Base-by-base conservation (phyloP, 2,797 vertebrate genomes). In the Danionella dracula region DNA sequence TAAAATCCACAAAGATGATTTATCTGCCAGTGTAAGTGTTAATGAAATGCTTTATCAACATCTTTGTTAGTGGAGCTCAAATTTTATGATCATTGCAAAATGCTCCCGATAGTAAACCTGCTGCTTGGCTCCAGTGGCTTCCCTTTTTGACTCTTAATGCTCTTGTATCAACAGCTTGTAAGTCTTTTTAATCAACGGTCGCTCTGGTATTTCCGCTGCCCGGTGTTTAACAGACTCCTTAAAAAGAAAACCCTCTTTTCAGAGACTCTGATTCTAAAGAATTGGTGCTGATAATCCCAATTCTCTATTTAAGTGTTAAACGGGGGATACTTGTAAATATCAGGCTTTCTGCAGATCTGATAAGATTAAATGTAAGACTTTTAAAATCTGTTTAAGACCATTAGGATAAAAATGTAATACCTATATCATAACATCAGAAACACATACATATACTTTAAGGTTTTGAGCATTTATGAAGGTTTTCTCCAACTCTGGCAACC, bases 21-120 rank as follows among this genome's bases (percentile, higher is more conserved):
- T 60, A 62, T 60, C 46, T 40, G 35, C 34, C 48, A 48, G 63
- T 66, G 63, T 66, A 66, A 56, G 63, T 56, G 53, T 56, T 56
- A 56, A 38, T 16, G 38, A 23, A 27, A 55, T 56, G 41, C 13
- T 56, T 56, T 37, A 35, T n/a, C 15, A 60, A 60, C 12, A 46
- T 31, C 40, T 44, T 32, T 44, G 15, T 41, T 46, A 60, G n/a
- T n/a, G n/a, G n/a, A n/a, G 57, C 31, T 51, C 21, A 49, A 49
- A 21, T 29, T 56, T 13, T 27, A 15, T 44, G 15, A 16, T 42
- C 17, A 32, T 34, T 29, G n/a, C n/a, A n/a, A n/a, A n/a, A n/a
- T n/a, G n/a, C n/a, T n/a, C n/a, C n/a, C n/a, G n/a, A n/a, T n/a
- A n/a, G n/a, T n/a, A n/a, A n/a, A n/a, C n/a, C n/a, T n/a, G n/a